Evolutionary conservation across 2,113 vertebrate species (phyloP).

Genomic region (Chionodraco myersi): DNA sequence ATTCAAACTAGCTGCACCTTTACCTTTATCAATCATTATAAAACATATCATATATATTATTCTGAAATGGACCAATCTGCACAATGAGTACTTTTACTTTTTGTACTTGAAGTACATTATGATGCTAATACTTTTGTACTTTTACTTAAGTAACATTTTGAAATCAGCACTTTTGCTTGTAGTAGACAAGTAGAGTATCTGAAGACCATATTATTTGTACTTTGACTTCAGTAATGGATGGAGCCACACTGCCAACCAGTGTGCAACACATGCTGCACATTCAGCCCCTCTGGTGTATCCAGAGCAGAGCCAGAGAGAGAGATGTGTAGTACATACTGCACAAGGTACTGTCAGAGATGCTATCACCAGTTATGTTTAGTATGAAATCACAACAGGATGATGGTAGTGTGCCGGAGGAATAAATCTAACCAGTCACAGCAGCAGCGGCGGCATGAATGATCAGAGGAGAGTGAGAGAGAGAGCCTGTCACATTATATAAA

Average conservation of each 20-base stretch:
- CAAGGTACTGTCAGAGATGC: conserved; percentile 42
- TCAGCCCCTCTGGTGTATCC: conserved; percentile 16
- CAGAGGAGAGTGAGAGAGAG: conserved; percentile 40
- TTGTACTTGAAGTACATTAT: too few relatives aligned
- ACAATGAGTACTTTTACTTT: too few relatives aligned
- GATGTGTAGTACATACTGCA: conserved; percentile 11
- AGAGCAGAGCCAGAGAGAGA: background rate
- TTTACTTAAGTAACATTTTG: too few relatives aligned
- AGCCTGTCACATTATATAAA: conserved; percentile 56
- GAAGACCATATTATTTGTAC: too few relatives aligned
- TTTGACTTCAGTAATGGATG: too few relatives aligned
- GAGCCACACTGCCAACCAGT: background rate
- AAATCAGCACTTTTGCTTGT: too few relatives aligned
- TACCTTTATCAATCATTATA: too few relatives aligned
- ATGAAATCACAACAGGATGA: conserved; percentile 43
- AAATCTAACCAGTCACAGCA: conserved; percentile 46
- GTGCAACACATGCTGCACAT: background rate
- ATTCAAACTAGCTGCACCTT: too few relatives aligned
- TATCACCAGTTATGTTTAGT: conserved; percentile 46
- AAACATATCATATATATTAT: too few relatives aligned
- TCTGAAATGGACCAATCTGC: too few relatives aligned
- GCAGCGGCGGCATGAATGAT: conserved; percentile 37
- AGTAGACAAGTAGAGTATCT: too few relatives aligned
- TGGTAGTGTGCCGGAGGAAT: conserved; percentile 31
- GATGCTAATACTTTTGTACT: too few relatives aligned